Percentiles rank a stretch among this genome's conserved stretches.
Evolutionary conservation across 2,113 vertebrate genomes (phyloP).

Genomic region (Craseonycteris thonglongyai): DNA sequence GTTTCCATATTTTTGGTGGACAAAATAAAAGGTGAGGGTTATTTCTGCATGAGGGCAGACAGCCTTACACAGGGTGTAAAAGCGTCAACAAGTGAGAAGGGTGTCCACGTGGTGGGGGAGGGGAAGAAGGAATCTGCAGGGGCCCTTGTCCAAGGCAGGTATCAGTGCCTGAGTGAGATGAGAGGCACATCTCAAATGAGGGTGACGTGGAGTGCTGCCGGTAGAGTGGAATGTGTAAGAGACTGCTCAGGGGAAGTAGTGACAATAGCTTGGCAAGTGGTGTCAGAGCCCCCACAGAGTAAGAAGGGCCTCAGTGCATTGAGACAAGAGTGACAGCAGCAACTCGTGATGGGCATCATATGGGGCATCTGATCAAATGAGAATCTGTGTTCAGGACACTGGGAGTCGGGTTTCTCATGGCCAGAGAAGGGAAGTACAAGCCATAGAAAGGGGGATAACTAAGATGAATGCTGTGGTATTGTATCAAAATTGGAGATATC

Average conservation of each 20-base stretch:
- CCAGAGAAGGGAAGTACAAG: neutral
- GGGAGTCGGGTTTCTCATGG: neutral
- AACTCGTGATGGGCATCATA: neutral
- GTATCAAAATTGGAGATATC: neutral
- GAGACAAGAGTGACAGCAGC: too few relatives aligned
- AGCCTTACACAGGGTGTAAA: neutral
- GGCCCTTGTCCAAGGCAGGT: accelerated
- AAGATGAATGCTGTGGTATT: neutral
- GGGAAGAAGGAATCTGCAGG: accelerated
- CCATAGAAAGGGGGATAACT: neutral
- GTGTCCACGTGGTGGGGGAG: accelerated
- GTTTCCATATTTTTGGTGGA: neutral
- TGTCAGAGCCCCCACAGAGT: accelerated
- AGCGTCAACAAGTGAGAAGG: neutral
- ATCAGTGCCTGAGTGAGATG: neutral
- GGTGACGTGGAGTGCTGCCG: too few relatives aligned
- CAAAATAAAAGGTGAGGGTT: neutral
- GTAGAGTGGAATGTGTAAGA: accelerated
- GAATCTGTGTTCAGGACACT: neutral
- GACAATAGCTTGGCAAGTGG: neutral
- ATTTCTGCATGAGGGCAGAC: neutral
- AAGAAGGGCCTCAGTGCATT: accelerated
- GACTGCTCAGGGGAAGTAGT: neutral
- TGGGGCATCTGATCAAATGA: neutral
- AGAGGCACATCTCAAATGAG: neutral